These are phyloP conservation scores for Prionailurus bengalensis DNA, from an alignment of 2,113 vertebrate species.

Conservation along the genomic window DNA sequence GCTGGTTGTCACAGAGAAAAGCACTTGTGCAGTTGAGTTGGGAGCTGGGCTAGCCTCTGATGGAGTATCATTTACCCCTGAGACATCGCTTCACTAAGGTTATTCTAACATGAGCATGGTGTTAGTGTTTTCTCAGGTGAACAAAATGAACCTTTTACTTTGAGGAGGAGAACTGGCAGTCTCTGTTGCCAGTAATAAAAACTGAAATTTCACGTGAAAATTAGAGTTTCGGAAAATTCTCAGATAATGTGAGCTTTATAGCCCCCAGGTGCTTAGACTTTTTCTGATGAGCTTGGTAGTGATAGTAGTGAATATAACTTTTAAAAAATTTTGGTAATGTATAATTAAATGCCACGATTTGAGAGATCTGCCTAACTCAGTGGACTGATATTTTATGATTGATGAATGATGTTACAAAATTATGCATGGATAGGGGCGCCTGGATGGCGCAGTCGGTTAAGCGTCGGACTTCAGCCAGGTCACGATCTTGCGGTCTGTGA, in stretches of 20 bases:
- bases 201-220: slow-evolving; percentile 28
- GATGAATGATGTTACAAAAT: neutral
- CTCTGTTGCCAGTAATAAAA: slow-evolving; percentile 12
- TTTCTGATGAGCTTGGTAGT: neutral
- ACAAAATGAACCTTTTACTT: neutral
- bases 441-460: too few relatives aligned
- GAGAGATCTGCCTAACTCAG: neutral
- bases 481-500: too few relatives aligned
- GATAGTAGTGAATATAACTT: neutral
- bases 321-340: neutral
- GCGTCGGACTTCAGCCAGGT: too few relatives aligned
- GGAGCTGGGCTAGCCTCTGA: neutral
- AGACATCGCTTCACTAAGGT: neutral
- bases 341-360: neutral
- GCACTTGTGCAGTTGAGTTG: neutral
- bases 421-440: neutral
- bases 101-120: neutral
- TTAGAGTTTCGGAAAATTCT: slow-evolving; percentile 34
- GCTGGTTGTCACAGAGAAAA: neutral
- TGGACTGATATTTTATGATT: neutral
- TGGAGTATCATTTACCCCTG: neutral
- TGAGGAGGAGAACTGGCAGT: neutral
- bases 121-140: neutral
- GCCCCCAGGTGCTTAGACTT: neutral
- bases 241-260: neutral